A percentile compares a stretch with the other conserved stretches of the same genome.
Evolutionary conservation across 2,113 vertebrate genomes (phyloP).

Genomic region (Madoqua kirkii): DNA sequence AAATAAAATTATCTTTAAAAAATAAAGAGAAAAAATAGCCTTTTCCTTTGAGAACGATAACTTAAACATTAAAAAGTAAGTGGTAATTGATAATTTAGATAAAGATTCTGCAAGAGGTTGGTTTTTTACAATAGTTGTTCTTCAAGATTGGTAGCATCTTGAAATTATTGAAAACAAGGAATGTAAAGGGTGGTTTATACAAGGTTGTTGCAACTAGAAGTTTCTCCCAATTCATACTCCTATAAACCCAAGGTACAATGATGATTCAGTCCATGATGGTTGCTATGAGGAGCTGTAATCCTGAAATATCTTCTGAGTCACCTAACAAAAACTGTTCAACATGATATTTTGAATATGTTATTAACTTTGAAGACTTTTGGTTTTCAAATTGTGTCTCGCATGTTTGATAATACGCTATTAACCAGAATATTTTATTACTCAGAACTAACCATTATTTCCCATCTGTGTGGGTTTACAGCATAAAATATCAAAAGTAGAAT

Average conservation of each 20-base stretch:
- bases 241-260: neutral
- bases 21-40: neutral
- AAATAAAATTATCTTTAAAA: neutral
- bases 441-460: neutral
- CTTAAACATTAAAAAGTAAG: neutral
- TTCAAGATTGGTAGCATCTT: neutral
- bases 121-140: neutral
- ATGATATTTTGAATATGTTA: neutral
- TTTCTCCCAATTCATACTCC: neutral
- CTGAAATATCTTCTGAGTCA: neutral
- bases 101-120: neutral
- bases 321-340: neutral
- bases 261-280: neutral
- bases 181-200: neutral
- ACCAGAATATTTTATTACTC: neutral
- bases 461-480: neutral
- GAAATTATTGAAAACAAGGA: neutral
- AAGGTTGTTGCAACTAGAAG: constrained; percentile 5
- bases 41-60: neutral
- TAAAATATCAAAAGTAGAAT: neutral
- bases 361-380: neutral
- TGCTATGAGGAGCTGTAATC: neutral
- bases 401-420: neutral
- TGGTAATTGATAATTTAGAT: neutral
- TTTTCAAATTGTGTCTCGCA: neutral